Evolutionary conservation across 2,797 vertebrate species (phyloP).

Genomic region (Chaunax sp.): DNA sequence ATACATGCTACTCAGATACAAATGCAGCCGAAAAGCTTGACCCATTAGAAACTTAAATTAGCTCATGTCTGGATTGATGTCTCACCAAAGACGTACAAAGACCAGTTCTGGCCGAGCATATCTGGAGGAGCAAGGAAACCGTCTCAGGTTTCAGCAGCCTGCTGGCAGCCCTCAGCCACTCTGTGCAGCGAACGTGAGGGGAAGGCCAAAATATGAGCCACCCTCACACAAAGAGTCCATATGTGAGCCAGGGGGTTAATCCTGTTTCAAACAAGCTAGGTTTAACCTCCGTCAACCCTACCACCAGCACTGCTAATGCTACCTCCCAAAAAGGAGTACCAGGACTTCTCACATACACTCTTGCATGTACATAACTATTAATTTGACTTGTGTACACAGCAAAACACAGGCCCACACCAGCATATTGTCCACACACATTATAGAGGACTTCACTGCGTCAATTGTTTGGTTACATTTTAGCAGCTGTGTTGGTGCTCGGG

Average conservation of each 20-base stretch:
- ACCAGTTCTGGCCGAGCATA: conserved; percentile 24
- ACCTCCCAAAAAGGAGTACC: conserved; percentile 60
- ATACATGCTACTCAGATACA: conserved; percentile 39
- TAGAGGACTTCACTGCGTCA: conserved; percentile 7
- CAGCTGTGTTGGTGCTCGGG: conserved; percentile 68
- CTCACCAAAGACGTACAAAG: conserved; percentile 58
- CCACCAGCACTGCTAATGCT: conserved; percentile 61
- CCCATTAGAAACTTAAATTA: conserved; percentile 51
- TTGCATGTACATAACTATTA: conserved; percentile 23
- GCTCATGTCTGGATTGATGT: conserved; percentile 53
- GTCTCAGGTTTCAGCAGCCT: conserved; percentile 77
- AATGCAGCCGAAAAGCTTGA: conserved; percentile 57
- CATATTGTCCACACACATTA: conserved; percentile 23
- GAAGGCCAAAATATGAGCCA: conserved; percentile 68
- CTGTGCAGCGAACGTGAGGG: conserved; percentile 68
- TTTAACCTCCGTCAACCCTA: conserved; percentile 76
- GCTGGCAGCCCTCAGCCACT: conserved; percentile 31
- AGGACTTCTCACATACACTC: conserved; percentile 38
- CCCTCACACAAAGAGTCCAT: conserved; percentile 66
- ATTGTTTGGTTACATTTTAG: conserved; percentile 54
- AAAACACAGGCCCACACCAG: conserved; percentile 15
- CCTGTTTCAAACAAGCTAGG: conserved; percentile 79
- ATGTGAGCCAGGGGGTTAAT: conserved; percentile 76
- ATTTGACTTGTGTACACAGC: conserved; percentile 24
- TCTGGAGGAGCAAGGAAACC: conserved; percentile 38